Percentiles rank a stretch among this genome's conserved stretches.
Conservation (phyloP, 2,797 vertebrate species). For the Syngnathus acus region DNA sequence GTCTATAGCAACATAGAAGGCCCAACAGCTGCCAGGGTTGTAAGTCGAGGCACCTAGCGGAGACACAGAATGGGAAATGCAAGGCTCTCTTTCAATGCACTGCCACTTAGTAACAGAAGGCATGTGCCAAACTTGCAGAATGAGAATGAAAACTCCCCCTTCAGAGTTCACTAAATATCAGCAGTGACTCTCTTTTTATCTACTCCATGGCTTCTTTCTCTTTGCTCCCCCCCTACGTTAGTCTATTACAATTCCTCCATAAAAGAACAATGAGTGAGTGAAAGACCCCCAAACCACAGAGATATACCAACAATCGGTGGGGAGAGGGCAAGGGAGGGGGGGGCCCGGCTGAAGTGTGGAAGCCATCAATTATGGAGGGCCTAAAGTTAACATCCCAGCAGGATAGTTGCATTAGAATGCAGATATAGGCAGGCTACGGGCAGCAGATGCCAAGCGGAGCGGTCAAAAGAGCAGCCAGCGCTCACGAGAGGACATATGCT, state of each 20-base stretch:
- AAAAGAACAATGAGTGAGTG: slow-evolving; percentile 69
- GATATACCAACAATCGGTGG: slow-evolving; percentile 70
- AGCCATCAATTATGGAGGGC: slow-evolving; percentile 75
- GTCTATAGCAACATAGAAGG: slow-evolving; percentile 76
- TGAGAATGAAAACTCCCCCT: slow-evolving; percentile 79
- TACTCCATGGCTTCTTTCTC: slow-evolving; percentile 35
- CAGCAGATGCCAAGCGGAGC: slow-evolving; percentile 75
- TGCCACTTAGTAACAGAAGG: slow-evolving; percentile 84
- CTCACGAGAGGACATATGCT: slow-evolving; percentile 64
- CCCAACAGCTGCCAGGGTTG: slow-evolving; percentile 83
- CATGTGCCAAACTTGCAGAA: slow-evolving; percentile 85
- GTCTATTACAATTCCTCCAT: slow-evolving; percentile 71
- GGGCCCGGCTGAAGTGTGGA: slow-evolving; percentile 72
- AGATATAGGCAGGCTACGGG: slow-evolving; percentile 64
- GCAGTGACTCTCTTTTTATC: slow-evolving; percentile 58
- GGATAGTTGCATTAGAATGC: slow-evolving; percentile 72
- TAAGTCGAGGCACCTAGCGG: slow-evolving; percentile 77
- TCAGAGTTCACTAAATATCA: slow-evolving; percentile 70
- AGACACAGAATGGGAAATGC: slow-evolving; percentile 74
- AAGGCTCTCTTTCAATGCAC: slow-evolving; percentile 71
- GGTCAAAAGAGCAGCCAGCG: slow-evolving; percentile 62
- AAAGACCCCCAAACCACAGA: slow-evolving; percentile 68
- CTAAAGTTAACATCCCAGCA: slow-evolving; percentile 75
- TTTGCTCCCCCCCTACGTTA: slow-evolving; percentile 55
- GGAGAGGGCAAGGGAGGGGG: slow-evolving; percentile 50